These are phyloP conservation scores for Semotilus atromaculatus DNA, from an alignment of 2,797 vertebrate species.

Conservation along the genomic window DNA sequence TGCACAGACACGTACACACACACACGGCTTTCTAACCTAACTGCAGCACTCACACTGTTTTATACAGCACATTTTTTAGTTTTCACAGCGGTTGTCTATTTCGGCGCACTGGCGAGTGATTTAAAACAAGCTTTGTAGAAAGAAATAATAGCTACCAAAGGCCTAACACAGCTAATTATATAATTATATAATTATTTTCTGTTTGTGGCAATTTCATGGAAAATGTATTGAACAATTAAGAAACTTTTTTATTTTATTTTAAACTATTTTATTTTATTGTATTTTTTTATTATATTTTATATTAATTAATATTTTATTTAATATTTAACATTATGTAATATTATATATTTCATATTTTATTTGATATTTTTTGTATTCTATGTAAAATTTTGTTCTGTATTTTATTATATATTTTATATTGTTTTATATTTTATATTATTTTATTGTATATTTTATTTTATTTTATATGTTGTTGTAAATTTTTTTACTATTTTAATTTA, in stretches of 20 bases:
- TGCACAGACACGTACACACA: conserved; percentile 23
- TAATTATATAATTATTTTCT: no score
- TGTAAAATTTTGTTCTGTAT: not conserved
- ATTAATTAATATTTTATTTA: not conserved
- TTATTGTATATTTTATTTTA: not conserved
- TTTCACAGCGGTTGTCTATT: conserved; percentile 17
- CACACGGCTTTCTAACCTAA: not conserved
- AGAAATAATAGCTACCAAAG: conserved; percentile 2
- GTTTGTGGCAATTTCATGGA: not conserved
- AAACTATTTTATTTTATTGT: not conserved
- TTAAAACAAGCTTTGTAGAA: conserved; percentile 1
- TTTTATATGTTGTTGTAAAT: not conserved
- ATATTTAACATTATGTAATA: not conserved
- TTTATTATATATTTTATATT: no score
- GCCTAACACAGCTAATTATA: not conserved
- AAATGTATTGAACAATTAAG: not conserved
- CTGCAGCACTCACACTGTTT: not conserved
- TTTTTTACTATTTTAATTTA: not conserved
- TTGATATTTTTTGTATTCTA: not conserved
- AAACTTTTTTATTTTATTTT: not conserved
- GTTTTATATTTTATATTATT: no score
- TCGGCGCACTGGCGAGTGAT: not conserved
- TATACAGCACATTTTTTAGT: not conserved
- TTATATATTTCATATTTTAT: no score
- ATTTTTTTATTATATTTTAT: not conserved